A percentile compares a stretch with the other conserved stretches of the same genome.
These are phyloP conservation scores for Amphiprion percula DNA, from an alignment of 2,113 vertebrate genomes.

Conservation along the genomic window DNA sequence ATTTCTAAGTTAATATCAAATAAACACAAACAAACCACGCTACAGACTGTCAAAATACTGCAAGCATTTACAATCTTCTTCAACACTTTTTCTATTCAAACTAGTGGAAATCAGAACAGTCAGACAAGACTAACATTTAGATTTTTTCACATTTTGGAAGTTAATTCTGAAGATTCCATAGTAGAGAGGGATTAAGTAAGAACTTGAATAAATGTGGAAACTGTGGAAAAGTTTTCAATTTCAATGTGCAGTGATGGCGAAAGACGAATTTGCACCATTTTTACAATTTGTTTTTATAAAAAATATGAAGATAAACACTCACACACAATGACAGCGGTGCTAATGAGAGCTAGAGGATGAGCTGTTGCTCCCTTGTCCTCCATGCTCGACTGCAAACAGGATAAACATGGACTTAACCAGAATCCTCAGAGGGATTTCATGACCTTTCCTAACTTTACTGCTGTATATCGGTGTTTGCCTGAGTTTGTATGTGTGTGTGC, in stretches of 20 bases:
- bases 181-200: too few species aligned
- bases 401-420: conserved; percentile 62
- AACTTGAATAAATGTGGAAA: not conserved
- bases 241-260: not conserved
- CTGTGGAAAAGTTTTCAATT: not conserved
- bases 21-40: not conserved
- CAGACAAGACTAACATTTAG: too few species aligned
- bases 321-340: conserved; percentile 29
- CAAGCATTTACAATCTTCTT: not conserved
- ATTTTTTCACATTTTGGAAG: too few species aligned
- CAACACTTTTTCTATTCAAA: not conserved
- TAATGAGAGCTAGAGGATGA: conserved; percentile 53
- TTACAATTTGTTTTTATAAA: not conserved
- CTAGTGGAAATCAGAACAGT: too few species aligned
- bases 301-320: conserved; percentile 14
- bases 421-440: conserved; percentile 38
- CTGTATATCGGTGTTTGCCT: not conserved
- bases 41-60: conserved; percentile 1
- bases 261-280: not conserved
- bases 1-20: not conserved
- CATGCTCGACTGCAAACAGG: conserved; percentile 53
- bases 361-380: conserved; percentile 33
- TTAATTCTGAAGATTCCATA: too few species aligned
- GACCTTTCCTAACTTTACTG: conserved; percentile 59
- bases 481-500: conserved; percentile 10